Conservation (phyloP, 1,140 invertebrate species). For the Bombus pascuorum region DNA sequence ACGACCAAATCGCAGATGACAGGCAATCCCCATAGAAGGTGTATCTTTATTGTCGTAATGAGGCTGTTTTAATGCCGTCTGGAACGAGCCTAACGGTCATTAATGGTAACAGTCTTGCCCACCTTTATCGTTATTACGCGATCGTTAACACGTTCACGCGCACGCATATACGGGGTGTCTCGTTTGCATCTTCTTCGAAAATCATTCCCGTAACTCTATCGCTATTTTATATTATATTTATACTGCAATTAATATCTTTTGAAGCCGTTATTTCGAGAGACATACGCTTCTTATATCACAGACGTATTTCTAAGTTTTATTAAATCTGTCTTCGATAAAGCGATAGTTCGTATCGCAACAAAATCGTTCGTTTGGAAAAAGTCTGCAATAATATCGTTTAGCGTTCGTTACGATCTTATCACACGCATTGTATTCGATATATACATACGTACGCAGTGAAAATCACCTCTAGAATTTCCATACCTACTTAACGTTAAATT, state of each 20-base stretch:
- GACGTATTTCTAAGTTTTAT: not conserved
- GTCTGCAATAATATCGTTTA: not conserved
- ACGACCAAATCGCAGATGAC: conserved; percentile 26
- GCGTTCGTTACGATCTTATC: not conserved
- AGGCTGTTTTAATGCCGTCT: conserved; percentile 19
- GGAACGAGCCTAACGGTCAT: conserved; percentile 40
- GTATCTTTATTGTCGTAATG: conserved; percentile 41
- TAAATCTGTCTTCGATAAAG: not conserved
- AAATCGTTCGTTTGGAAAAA: not conserved
- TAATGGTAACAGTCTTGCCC: conserved; percentile 36
- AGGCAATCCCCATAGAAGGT: conserved; percentile 16
- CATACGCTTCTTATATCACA: not conserved
- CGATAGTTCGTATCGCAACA: fast-evolving
- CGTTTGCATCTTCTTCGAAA: not conserved
- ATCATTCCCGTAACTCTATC: too few relatives aligned
- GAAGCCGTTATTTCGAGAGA: not conserved
- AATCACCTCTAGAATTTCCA: not conserved
- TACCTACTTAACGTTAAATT: not conserved
- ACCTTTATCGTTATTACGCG: conserved; percentile 45
- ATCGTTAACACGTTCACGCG: conserved; percentile 38
- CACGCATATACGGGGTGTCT: not conserved
- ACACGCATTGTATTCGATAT: not conserved
- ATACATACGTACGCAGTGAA: not conserved
- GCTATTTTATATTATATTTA: not conserved
- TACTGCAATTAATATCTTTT: not conserved